Percentiles rank a stretch among this genome's conserved stretches.
Evolutionary conservation across 2,113 vertebrate genomes (phyloP).

Genomic region (Anser brachyrhynchus): DNA sequence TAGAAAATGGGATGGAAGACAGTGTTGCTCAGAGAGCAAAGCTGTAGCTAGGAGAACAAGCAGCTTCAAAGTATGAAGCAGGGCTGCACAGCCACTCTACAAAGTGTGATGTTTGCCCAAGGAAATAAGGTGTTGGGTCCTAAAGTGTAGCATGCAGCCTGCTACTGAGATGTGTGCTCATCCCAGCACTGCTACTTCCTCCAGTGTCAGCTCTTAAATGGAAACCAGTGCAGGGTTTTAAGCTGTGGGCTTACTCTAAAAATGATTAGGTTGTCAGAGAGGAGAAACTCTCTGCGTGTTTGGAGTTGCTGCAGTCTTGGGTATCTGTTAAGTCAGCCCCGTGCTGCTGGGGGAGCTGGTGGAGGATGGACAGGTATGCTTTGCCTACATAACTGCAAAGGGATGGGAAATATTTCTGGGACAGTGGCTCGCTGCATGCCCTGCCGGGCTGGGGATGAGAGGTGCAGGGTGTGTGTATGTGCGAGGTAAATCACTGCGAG

Average conservation of each 20-base stretch:
- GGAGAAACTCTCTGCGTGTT: background rate
- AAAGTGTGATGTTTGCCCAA: background rate
- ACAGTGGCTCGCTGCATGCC: background rate
- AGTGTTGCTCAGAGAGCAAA: background rate
- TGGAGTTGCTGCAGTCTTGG: background rate
- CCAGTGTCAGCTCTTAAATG: background rate
- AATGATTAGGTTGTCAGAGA: background rate
- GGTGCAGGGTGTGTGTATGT: fast-evolving
- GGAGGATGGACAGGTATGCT: background rate
- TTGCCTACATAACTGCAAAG: background rate
- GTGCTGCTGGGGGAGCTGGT: background rate
- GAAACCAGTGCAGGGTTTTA: background rate
- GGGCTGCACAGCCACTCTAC: fast-evolving
- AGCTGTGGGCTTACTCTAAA: background rate
- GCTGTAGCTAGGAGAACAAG: background rate
- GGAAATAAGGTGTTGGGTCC: background rate
- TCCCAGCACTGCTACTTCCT: background rate
- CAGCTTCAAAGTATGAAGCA: background rate
- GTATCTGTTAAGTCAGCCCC: background rate
- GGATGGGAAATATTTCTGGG: background rate
- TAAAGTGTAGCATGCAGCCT: background rate
- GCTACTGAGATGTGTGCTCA: background rate
- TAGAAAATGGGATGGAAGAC: background rate
- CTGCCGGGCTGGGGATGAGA: background rate
- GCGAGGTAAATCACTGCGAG: background rate